Conservation (phyloP, 1,140 invertebrate genomes). For the Trichonephila clavipes region DNA sequence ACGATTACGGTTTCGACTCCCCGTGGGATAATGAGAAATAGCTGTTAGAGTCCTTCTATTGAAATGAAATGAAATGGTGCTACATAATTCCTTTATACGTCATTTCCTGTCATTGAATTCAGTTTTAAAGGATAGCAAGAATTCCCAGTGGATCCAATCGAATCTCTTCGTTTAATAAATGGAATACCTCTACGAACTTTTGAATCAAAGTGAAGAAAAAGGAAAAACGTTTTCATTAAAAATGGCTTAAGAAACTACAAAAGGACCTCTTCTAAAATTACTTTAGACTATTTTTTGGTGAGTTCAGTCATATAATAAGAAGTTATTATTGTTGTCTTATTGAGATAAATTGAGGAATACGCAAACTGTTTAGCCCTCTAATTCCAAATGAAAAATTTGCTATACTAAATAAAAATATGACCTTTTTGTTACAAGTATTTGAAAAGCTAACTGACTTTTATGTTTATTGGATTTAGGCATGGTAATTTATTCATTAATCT, state of each 20-base stretch:
- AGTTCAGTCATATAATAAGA: too few species aligned
- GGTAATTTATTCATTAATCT: too few species aligned
- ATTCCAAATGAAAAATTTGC: too few species aligned
- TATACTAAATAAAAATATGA: too few species aligned
- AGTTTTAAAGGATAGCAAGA: background rate
- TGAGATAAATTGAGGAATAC: too few species aligned
- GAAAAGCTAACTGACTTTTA: too few species aligned
- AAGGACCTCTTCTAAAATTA: too few species aligned
- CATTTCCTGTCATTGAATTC: conserved; percentile 26
- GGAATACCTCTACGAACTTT: background rate
- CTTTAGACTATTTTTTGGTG: too few species aligned
- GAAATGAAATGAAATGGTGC: conserved; percentile 1
- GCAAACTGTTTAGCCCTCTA: too few species aligned
- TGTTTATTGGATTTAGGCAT: too few species aligned
- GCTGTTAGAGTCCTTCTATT: background rate
- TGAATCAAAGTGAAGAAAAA: background rate
- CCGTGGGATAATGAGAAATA: background rate
- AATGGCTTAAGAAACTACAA: background rate
- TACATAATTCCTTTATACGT: conserved; percentile 12
- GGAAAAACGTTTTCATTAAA: background rate
- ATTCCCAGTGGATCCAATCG: background rate
- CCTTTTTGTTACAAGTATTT: too few species aligned
- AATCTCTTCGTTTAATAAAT: conserved; percentile 2
- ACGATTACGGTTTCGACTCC: background rate
- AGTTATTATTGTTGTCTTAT: too few species aligned